phyloP scores from a whole-genome alignment of 1,140 invertebrate species.

The Leucophenga varia region DNA sequence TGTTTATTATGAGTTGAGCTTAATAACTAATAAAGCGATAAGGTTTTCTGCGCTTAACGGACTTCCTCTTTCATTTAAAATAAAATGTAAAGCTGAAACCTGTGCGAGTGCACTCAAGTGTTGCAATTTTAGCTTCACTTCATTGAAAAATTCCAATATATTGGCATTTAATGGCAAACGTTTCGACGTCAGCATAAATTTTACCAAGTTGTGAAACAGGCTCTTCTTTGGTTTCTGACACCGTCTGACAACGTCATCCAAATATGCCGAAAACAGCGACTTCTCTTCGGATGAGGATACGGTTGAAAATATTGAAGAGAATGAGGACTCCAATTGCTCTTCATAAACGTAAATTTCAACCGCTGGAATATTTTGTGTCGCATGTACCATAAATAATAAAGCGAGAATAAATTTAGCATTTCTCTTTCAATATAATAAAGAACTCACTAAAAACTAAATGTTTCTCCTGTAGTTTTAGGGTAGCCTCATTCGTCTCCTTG shows the following conservation, averaged over 20 bases:
- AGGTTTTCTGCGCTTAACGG: slow-evolving; percentile 7
- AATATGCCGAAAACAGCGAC: slow-evolving; percentile 8
- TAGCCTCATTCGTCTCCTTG: slow-evolving; percentile 14
- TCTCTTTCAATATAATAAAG: slow-evolving; percentile 17
- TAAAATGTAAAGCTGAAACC: slow-evolving; percentile 11
- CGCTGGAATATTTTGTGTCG: slow-evolving; percentile 1
- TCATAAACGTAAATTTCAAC: background rate
- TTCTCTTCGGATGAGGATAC: slow-evolving; percentile 6
- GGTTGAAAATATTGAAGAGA: background rate
- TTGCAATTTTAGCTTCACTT: slow-evolving; percentile 9
- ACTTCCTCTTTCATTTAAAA: slow-evolving; percentile 10
- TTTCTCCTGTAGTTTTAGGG: slow-evolving; percentile 14
- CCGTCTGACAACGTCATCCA: slow-evolving; percentile 11
- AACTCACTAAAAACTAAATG: slow-evolving; percentile 20
- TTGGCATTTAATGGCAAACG: slow-evolving; percentile 20
- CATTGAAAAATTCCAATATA: slow-evolving; percentile 13
- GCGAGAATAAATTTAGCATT: slow-evolving; percentile 8
- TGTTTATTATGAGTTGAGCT: slow-evolving; percentile 6
- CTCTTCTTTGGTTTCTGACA: slow-evolving; percentile 12
- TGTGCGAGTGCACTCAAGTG: slow-evolving; percentile 11
- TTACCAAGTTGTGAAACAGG: slow-evolving; percentile 8
- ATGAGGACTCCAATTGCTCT: slow-evolving; percentile 5
- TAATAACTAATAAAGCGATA: slow-evolving; percentile 8
- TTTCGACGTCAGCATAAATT: slow-evolving; percentile 14
- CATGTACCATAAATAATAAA: slow-evolving; percentile 14